phyloP scores from a whole-genome alignment of 2,888 invertebrate genomes.

The Baronia brevicornis region DNA sequence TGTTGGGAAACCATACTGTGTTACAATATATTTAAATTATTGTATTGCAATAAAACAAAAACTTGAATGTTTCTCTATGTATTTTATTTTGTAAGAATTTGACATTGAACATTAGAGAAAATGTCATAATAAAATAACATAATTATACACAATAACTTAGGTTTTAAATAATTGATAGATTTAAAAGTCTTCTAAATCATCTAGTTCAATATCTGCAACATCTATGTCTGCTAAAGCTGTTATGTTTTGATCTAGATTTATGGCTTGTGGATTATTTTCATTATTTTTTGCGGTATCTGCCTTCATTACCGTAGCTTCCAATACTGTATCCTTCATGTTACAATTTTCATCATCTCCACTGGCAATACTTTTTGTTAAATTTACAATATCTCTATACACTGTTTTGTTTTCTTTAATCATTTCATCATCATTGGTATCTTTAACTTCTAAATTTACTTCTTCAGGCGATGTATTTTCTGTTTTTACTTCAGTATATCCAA shows the following conservation, averaged over 20 bases:
- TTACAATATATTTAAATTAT: no score
- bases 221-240: constrained; percentile 17
- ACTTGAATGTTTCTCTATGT: no score
- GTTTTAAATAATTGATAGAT: background rate
- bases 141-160: background rate
- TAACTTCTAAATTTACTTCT: constrained; percentile 8
- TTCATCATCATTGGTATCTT: background rate
- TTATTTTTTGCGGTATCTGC: constrained; percentile 14
- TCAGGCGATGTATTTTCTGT: constrained; percentile 7
- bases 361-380: background rate
- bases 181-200: constrained; percentile 50
- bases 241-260: constrained; percentile 20
- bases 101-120: constrained; percentile 4
- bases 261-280: constrained; percentile 6
- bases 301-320: constrained; percentile 1
- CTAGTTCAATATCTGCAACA: constrained; percentile 25
- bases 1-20: no score
- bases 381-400: background rate
- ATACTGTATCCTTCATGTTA: background rate
- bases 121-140: background rate
- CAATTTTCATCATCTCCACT: background rate
- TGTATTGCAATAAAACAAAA: no score
- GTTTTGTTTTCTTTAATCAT: constrained; percentile 1
- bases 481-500: constrained; percentile 10
- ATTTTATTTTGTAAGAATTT: no score